Base-by-base conservation (phyloP, 92 coral and sea anemone genomes). In the Heliopora coerulea region DNA sequence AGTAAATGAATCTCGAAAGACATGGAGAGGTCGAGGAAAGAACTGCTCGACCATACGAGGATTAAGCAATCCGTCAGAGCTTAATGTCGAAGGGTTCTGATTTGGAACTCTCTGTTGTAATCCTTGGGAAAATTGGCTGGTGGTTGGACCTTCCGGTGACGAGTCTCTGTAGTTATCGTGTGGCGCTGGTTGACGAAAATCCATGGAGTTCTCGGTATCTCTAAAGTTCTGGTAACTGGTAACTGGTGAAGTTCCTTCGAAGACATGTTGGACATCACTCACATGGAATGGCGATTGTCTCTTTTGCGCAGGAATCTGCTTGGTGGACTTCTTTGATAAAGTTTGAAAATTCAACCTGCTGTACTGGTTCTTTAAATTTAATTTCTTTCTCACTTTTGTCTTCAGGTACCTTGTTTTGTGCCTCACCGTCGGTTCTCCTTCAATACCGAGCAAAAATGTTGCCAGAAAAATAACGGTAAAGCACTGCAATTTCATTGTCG, bases 71-170 rank as follows among this genome's bases (percentile, higher is more conserved):
- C 49, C 77, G 4, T 19, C 44, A 19, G 41, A 18, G 27, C 49
- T 68, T 18, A 50, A 0, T 0, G 49, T 27, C 6, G 40, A 42
- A 31, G 42, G 62, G 27, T 25, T 50, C 2, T 7, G 14, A 15
- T 3, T 46, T 46, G n/a, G 12, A 15, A n/a, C n/a, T 10, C 3
- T 46, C n/a, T 2, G 10, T 46, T 6, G 52, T 46, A 15, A n/a
- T 15, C 14, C 52, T 6, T 46, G 6, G 11, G 42, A 15, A n/a
- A 37, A 4, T 37, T 37, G 42, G 58, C 80, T 85, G 24, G 75
- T 32, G 68, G 77, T 85, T 46, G 58, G 66, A 3, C 72, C 68
- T 12, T 69, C 86, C n/a, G 74, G 63, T 20, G 81, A 86, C 52
- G 81, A 80, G 7, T 40, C 74, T 15, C 59, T 54, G 32, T 54